These are phyloP conservation scores for Tromatobia lineatoria DNA, from an alignment of 2,888 invertebrate genomes.

Conservation along the genomic window DNA sequence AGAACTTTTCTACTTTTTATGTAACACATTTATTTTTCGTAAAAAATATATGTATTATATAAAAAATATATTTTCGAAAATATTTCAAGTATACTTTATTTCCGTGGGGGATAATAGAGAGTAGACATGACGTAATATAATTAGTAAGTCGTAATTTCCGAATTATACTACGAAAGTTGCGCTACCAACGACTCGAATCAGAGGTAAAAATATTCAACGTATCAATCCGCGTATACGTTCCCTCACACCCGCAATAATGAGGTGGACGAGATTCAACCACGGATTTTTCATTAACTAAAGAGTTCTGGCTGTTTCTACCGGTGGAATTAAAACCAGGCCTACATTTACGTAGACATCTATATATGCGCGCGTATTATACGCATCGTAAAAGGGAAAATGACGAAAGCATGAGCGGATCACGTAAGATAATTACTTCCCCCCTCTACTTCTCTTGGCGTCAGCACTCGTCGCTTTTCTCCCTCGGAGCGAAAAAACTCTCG, in stretches of 20 bases:
- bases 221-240: slow-evolving; percentile 1
- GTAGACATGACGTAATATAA: too few relatives aligned
- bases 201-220: neutral
- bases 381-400: slow-evolving; percentile 57
- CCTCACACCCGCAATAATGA: slow-evolving; percentile 42
- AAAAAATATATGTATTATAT: too few relatives aligned
- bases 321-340: slow-evolving; percentile 45
- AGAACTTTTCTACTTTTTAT: too few relatives aligned
- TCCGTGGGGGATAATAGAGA: too few relatives aligned
- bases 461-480: slow-evolving; percentile 9
- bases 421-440: slow-evolving; percentile 58
- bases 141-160: too few relatives aligned
- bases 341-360: neutral
- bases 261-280: slow-evolving; percentile 48
- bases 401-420: slow-evolving; percentile 49
- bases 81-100: too few relatives aligned
- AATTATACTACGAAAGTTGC: too few relatives aligned
- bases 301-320: slow-evolving; percentile 60
- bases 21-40: too few relatives aligned
- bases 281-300: slow-evolving; percentile 80
- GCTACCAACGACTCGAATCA: neutral
- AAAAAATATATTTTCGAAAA: too few relatives aligned
- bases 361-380: slow-evolving; percentile 68
- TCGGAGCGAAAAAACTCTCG: neutral
- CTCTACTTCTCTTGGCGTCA: neutral